Base-by-base conservation (phyloP, 2,113 vertebrate species). In the Heptranchias perlo region DNA sequence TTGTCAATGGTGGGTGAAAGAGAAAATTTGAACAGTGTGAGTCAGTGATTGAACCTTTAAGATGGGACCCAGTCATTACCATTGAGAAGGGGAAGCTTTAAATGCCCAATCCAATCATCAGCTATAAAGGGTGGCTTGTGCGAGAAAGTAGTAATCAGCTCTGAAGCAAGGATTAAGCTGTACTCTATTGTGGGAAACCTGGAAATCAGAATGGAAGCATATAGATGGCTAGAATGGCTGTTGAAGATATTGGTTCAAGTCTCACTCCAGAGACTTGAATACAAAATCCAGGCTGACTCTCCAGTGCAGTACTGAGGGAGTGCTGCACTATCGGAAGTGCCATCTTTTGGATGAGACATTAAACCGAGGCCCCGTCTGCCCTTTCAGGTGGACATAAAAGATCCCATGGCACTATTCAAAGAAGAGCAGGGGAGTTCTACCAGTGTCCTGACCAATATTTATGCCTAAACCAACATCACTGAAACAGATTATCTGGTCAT, bases 21-120 rank as follows among this genome's bases (percentile, higher is more conserved):
- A 61, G 87, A 6, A 52, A 91, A 92, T 92, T 92, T 62, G 39
- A 54, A 92, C 35, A 52, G 86, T 31, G 86, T 87, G 86, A 87
- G 84, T 84, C 78, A 92, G 35, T 61, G 89, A n/a, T n/a, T 61
- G 54, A 61, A 61, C 84, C 54, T 91, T 61, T 3, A 91, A 91
- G 87, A 23, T 91, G 52, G 87, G 31, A 54, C 3, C 31, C 52
- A 54, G 49, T 35, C 87, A 91, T 91, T 91, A 35, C 31, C 52
- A 58, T 92, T n/a, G 54, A 92, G 35, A 39, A 7, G n/a, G 54
- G n/a, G 54, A 61, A 62, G 89, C 58, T 92, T 28, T 92, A 62
- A 92, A 62, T 62, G 35, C 35, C 89, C 58, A 92, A 61, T 39
- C 16, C 58, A 92, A 39, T 92, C 58, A 92, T 92, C 52, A 91